Evolutionary conservation across 2,888 invertebrate genomes (phyloP).

Genomic region (Nysson spinosus): DNA sequence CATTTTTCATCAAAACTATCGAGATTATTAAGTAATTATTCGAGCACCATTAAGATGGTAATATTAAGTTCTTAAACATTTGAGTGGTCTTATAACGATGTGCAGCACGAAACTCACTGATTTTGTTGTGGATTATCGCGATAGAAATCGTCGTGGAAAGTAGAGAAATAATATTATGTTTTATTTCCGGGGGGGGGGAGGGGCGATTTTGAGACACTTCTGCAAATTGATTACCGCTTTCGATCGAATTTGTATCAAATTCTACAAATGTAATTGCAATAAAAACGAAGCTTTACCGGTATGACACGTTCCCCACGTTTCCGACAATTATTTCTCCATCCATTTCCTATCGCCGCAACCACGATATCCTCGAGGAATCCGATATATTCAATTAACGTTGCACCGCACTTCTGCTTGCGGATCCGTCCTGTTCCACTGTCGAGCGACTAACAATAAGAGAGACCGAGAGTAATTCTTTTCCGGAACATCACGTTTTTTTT

Average conservation of each 20-base stretch:
- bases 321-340: conserved; percentile 61
- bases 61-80: not conserved
- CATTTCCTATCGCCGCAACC: conserved; percentile 60
- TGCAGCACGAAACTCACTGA: too few species aligned
- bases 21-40: conserved; percentile 2
- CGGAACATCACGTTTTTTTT: conserved; percentile 51
- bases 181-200: conserved; percentile 11
- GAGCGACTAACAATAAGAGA: too few species aligned
- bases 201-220: conserved; percentile 62
- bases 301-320: conserved; percentile 54
- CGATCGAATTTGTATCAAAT: conserved; percentile 58
- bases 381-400: conserved; percentile 61
- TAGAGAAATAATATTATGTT: not conserved
- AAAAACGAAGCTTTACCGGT: conserved; percentile 57
- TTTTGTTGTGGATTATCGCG: too few species aligned
- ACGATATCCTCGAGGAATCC: conserved; percentile 61
- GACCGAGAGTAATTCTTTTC: conserved; percentile 60
- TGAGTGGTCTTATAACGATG: too few species aligned
- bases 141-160: conserved; percentile 4
- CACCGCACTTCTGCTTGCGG: conserved; percentile 60
- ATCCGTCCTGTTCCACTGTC: conserved; percentile 42
- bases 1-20: conserved; percentile 13
- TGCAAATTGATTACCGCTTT: conserved; percentile 57
- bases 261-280: conserved; percentile 61
- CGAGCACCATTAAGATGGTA: not conserved